These are phyloP conservation scores for Artibeus lituratus DNA, from an alignment of 2,797 vertebrate genomes.

Conservation along the genomic window DNA sequence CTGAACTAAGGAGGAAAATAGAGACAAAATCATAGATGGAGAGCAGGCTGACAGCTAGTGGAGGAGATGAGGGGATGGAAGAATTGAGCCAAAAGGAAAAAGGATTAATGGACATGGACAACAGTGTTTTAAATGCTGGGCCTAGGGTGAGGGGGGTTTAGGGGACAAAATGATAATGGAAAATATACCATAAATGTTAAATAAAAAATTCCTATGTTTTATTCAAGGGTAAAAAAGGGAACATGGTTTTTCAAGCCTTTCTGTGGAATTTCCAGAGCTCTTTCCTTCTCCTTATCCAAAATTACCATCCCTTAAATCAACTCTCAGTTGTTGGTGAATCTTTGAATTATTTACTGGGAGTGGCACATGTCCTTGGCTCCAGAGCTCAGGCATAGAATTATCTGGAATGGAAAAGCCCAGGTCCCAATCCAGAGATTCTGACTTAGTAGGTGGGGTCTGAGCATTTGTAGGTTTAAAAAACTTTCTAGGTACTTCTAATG, in stretches of 20 bases:
- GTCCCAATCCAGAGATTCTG: background rate
- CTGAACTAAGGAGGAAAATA: too few species aligned
- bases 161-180: too few species aligned
- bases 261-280: background rate
- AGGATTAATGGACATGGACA: too few species aligned
- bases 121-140: too few species aligned
- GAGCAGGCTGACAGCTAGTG: too few species aligned
- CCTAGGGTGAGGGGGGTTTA: too few species aligned
- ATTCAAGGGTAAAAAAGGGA: background rate
- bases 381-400: background rate
- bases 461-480: background rate
- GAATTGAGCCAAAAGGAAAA: too few species aligned
- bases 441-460: background rate
- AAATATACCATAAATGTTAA: too few species aligned
- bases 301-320: background rate
- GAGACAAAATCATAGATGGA: too few species aligned
- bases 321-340: background rate
- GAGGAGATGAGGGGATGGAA: too few species aligned
- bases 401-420: background rate
- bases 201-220: too few species aligned
- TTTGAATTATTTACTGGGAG: conserved; percentile 9
- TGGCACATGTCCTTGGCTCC: background rate
- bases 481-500: background rate
- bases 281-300: background rate
- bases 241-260: background rate